A percentile compares a stretch with the other conserved stretches of the same genome.
Conservation (phyloP, 2,797 vertebrate genomes). For the Echeneis naucrates region DNA sequence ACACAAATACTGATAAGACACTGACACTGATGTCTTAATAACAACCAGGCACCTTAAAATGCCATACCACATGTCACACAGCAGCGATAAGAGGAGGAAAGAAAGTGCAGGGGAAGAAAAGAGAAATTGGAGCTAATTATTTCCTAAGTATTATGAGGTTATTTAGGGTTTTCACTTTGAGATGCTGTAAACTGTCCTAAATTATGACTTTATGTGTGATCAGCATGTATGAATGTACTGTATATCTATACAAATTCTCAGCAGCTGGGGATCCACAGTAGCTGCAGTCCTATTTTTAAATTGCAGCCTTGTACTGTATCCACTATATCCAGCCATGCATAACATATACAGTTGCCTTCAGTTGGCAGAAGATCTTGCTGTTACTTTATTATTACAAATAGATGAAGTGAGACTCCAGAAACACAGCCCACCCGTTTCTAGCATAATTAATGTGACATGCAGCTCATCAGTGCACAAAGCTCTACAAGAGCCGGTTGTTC, state of each 20-base stretch:
- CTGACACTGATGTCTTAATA: constrained; percentile 76
- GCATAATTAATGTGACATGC: constrained; percentile 80
- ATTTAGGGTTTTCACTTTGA: constrained; percentile 39
- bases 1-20: constrained; percentile 74
- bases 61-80: constrained; percentile 36
- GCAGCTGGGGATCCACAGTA: constrained; percentile 60
- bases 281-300: constrained; percentile 73
- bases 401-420: constrained; percentile 72
- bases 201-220: constrained; percentile 49
- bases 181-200: constrained; percentile 3
- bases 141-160: constrained; percentile 26
- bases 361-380: constrained; percentile 59
- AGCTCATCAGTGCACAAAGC: constrained; percentile 71
- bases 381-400: constrained; percentile 80
- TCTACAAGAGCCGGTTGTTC: constrained; percentile 64
- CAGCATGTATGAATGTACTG: constrained; percentile 31
- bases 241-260: constrained; percentile 40
- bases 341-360: constrained; percentile 72
- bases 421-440: constrained; percentile 59
- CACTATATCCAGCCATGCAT: constrained; percentile 72
- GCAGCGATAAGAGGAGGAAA: constrained; percentile 28
- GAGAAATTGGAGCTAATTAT: constrained; percentile 30
- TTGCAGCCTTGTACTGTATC: constrained; percentile 69
- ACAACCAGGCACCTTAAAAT: constrained; percentile 51
- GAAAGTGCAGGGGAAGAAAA: constrained; percentile 10